phyloP scores from a whole-genome alignment of 2,888 invertebrate genomes.

The Leptinotarsa rubiginosa region DNA sequence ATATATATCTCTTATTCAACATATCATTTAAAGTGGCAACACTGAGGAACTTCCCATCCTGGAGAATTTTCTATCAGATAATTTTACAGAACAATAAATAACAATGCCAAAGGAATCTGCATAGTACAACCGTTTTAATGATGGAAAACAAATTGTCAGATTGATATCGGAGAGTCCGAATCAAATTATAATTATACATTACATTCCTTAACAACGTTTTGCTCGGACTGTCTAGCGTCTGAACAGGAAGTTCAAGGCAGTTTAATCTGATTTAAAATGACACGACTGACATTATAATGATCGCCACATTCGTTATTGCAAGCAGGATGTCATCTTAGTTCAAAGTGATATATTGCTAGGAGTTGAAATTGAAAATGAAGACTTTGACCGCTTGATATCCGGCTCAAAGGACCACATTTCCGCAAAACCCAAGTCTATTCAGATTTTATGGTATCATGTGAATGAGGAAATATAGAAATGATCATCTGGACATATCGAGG shows the following conservation, averaged over 20 bases:
- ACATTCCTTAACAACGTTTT: conserved; percentile 24
- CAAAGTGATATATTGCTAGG: conserved; percentile 13
- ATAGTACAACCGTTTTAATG: conserved; percentile 20
- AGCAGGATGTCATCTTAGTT: conserved; percentile 9
- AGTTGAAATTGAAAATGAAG: conserved; percentile 4
- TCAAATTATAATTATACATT: conserved; percentile 21
- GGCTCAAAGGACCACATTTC: conserved; percentile 9
- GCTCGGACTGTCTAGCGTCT: conserved; percentile 1
- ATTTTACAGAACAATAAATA: not conserved
- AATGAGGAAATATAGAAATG: conserved; percentile 17
- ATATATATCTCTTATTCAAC: too few species aligned
- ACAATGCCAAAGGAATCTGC: conserved; percentile 15
- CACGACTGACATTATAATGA: conserved; percentile 23
- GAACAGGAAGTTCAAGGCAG: conserved; percentile 17
- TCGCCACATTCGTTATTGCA: conserved; percentile 3
- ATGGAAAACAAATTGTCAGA: conserved; percentile 28
- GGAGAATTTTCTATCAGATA: conserved; percentile 2
- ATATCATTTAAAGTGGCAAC: too few species aligned
- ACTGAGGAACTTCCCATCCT: too few species aligned
- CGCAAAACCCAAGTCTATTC: not conserved
- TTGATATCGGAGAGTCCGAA: conserved; percentile 13
- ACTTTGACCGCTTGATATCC: not conserved
- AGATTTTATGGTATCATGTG: not conserved
- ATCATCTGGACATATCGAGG: conserved; percentile 16
- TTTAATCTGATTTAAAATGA: conserved; percentile 27